Evolutionary conservation across 2,797 vertebrate genomes (phyloP), one percentile per base, ranked within the genome.

Genomic region (Typhlichthys eigenmanni): DNA sequence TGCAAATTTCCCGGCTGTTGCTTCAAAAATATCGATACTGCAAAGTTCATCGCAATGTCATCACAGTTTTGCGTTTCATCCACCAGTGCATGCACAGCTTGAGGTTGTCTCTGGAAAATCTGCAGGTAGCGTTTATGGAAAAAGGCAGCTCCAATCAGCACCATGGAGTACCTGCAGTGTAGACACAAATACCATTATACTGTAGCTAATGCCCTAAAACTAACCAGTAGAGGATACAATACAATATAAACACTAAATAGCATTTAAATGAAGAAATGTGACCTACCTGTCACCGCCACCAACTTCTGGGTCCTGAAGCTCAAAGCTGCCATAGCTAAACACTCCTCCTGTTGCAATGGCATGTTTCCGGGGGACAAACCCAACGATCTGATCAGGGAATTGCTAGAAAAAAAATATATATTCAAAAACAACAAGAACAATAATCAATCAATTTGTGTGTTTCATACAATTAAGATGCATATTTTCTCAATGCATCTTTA

Each of bases 41-140:
- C 85, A 71, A 97, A 98, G 88, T 98, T 98, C 90, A 96, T 93
- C 66, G 92, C 93, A n/a, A 98, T 98, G 72, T 98, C 96, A 17
- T 98, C 97, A 57, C 97, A 98, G 74, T 98, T 98, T 77, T 98
- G 96, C 0, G 93, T 98, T 83, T 95, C 90, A 54, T 98, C 96
- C 74, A 98, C 93, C 81, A 98, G 83, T 7, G 85, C 43, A 0
- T 93, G 92, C 50, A 97, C 91, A 0, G 90, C 87, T 32, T 80
- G 74, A 24, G 95, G 93, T 50, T 96, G 95, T 51, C 90, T 90
- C 69, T 95, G 93, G 86, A 97, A 98, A 55, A 95, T 90, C 77
- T 94, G 86, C 63, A 98, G 89, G 84, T 96, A 98, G 19, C 86
- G 90, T 0, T 75, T 87, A 65, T 93, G 94, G 85, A 97, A 96